Evolutionary conservation across 1,140 invertebrate species (phyloP).

Genomic region (Drosophila albomicans): DNA sequence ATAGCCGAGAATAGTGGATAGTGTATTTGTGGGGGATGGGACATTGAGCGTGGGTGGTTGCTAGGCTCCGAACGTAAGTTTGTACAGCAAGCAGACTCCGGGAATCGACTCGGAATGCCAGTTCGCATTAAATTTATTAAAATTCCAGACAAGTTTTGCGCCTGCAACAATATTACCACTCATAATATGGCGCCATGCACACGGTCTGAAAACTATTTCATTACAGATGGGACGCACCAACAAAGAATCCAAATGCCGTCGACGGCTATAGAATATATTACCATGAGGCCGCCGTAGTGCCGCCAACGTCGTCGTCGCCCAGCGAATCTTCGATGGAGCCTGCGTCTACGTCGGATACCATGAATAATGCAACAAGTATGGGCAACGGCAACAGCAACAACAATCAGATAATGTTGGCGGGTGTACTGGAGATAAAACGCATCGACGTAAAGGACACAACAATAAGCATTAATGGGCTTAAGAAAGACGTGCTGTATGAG

Average conservation of each 20-base stretch:
- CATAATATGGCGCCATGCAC: conserved; percentile 72
- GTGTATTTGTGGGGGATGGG: not conserved
- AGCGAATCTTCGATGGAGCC: conserved; percentile 56
- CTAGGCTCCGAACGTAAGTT: not conserved
- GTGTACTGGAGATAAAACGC: conserved; percentile 86
- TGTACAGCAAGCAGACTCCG: not conserved
- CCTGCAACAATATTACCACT: conserved; percentile 82
- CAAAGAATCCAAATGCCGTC: conserved; percentile 93
- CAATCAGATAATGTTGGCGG: conserved; percentile 43
- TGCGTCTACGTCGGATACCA: conserved; percentile 56
- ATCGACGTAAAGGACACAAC: conserved; percentile 90
- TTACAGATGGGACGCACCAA: conserved; percentile 90
- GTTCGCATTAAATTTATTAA: conserved; percentile 79
- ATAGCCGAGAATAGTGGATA: not conserved
- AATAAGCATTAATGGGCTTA: conserved; percentile 89
- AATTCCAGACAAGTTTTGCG: conserved; percentile 78
- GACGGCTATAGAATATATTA: conserved; percentile 91
- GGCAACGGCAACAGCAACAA: conserved; percentile 46
- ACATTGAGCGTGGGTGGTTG: not conserved
- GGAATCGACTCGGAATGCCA: conserved; percentile 3
- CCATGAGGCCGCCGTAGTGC: conserved; percentile 85
- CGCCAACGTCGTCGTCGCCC: conserved; percentile 57
- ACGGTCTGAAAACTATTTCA: conserved; percentile 77
- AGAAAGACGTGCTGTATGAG: conserved; percentile 91
- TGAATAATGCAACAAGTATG: conserved; percentile 82